A percentile compares a stretch with the other conserved stretches of the same genome.
Evolutionary conservation across 2,797 vertebrate genomes (phyloP).

Genomic region (Oophaga sylvatica): DNA sequence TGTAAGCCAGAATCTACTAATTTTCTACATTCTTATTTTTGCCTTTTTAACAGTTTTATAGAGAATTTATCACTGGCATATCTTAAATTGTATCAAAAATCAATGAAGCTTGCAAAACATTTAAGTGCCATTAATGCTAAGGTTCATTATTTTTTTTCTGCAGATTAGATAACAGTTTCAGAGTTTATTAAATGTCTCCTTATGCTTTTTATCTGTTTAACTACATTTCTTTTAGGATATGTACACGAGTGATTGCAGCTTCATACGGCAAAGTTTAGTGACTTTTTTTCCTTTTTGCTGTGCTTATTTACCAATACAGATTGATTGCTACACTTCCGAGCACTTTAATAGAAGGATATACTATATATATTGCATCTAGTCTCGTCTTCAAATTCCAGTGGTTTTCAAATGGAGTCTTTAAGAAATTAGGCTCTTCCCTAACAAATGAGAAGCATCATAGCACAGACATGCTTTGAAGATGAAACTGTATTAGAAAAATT

Average conservation of each 20-base stretch:
- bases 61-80: neutral
- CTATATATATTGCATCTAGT: slow-evolving; percentile 21
- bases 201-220: too few relatives aligned
- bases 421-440: slow-evolving; percentile 36
- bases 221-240: neutral
- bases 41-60: neutral
- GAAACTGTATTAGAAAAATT: slow-evolving; percentile 57
- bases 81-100: neutral
- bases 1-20: neutral
- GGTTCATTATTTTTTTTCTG: neutral
- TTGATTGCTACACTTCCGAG: neutral
- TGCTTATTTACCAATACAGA: neutral
- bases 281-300: neutral
- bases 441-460: slow-evolving; percentile 53
- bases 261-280: neutral
- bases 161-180: too few relatives aligned
- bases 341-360: slow-evolving; percentile 2
- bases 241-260: neutral
- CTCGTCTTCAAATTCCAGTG: slow-evolving; percentile 45
- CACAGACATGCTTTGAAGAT: slow-evolving; percentile 59
- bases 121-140: neutral
- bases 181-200: too few relatives aligned
- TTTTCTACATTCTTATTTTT: neutral
- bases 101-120: too few relatives aligned
- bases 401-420: slow-evolving; percentile 48